A percentile compares a stretch with the other conserved stretches of the same genome.
Conservation (phyloP, 2,113 vertebrate genomes). For the Potamarius usumacintae region DNA sequence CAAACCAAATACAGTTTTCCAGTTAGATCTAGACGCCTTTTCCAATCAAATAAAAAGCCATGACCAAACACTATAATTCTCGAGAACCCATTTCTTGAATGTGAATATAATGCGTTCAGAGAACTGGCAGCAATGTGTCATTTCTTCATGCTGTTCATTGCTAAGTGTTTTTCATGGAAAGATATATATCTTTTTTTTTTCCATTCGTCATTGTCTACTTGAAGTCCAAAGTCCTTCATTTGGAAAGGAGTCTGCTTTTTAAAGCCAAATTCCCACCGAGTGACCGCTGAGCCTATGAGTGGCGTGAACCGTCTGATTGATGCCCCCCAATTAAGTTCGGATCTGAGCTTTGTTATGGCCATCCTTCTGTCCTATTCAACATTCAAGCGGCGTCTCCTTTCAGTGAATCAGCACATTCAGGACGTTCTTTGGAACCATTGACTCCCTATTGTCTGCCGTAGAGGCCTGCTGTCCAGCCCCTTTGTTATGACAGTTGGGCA, state of each 20-base stretch:
- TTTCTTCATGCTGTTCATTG: no score
- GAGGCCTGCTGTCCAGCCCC: constrained; percentile 67
- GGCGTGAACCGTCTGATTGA: constrained; percentile 43
- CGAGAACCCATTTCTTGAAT: not conserved
- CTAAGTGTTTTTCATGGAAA: not conserved
- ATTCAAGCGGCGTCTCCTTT: constrained; percentile 50
- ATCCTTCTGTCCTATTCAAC: constrained; percentile 55
- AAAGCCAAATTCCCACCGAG: constrained; percentile 18
- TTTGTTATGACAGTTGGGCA: constrained; percentile 80
- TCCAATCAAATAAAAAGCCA: not conserved
- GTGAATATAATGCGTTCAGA: not conserved
- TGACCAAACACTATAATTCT: not conserved
- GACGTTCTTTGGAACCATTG: constrained; percentile 55
- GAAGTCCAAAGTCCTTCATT: constrained; percentile 28
- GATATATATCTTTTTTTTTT: not conserved
- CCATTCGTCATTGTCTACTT: constrained; percentile 9
- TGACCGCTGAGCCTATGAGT: not conserved
- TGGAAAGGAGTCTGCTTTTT: not conserved
- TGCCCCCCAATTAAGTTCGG: constrained; percentile 48
- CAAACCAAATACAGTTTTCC: not conserved
- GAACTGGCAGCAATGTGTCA: not conserved
- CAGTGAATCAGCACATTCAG: constrained; percentile 49
- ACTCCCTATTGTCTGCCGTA: constrained; percentile 65
- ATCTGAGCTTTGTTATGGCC: constrained; percentile 66
- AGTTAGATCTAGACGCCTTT: not conserved